A percentile compares a stretch with the other conserved stretches of the same genome.
phyloP scores from a whole-genome alignment of 2,113 vertebrate genomes.

The Ophiodon elongatus region DNA sequence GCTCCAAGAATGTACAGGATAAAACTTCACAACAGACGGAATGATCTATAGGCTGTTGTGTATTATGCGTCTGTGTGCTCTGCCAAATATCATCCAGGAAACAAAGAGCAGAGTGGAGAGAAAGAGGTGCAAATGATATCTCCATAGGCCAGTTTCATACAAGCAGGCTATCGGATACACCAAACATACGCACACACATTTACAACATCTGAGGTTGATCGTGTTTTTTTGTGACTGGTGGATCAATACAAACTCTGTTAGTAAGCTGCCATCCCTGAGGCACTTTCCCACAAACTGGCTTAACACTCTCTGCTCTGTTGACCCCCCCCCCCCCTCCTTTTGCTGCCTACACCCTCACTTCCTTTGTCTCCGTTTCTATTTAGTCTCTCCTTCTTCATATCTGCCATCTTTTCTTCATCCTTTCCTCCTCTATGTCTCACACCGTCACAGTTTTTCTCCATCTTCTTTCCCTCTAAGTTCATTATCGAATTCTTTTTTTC shows the following conservation, averaged over 20 bases:
- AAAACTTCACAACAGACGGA: slow-evolving; percentile 16
- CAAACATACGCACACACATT: slow-evolving; percentile 23
- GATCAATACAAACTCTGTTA: slow-evolving; percentile 78
- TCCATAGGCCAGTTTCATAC: slow-evolving; percentile 23
- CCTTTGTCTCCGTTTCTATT: slow-evolving; percentile 55
- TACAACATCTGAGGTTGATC: slow-evolving; percentile 47
- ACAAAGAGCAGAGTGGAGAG: slow-evolving; percentile 1
- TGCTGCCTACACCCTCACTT: slow-evolving; percentile 50
- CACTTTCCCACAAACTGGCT: slow-evolving; percentile 79
- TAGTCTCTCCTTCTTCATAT: slow-evolving; percentile 17
- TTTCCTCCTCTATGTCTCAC: background rate
- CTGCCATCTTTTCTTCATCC: slow-evolving; percentile 1
- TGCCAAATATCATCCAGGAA: slow-evolving; percentile 15
- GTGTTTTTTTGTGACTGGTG: slow-evolving; percentile 60
- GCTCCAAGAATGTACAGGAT: slow-evolving; percentile 57
- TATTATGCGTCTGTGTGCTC: background rate
- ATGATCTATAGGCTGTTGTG: slow-evolving; percentile 21
- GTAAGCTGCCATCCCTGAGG: slow-evolving; percentile 70
- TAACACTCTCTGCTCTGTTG: slow-evolving; percentile 53
- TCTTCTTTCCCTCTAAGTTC: background rate
- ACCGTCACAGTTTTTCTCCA: background rate
- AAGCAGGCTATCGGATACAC: slow-evolving; percentile 1
- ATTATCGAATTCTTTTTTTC: background rate
- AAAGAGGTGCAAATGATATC: slow-evolving; percentile 8
- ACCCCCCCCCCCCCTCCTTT: slow-evolving; percentile 20